Percentiles rank a stretch among this genome's conserved stretches.
phyloP scores from a whole-genome alignment of 2,888 invertebrate species.

The Catocala sponsa region DNA sequence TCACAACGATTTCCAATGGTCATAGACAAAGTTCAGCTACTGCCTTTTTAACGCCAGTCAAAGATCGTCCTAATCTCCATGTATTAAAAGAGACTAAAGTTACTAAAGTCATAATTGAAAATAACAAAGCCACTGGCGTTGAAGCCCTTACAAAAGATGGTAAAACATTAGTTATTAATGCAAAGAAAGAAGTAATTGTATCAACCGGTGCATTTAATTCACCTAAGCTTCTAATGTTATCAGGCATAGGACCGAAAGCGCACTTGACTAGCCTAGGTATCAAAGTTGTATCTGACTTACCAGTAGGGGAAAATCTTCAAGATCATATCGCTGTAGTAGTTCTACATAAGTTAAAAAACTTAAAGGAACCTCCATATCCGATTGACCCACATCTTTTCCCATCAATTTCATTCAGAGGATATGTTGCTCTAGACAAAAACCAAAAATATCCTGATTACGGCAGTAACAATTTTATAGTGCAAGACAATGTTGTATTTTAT shows the following conservation, averaged over 20 bases:
- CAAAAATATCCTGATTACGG: constrained; percentile 62
- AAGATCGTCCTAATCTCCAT: constrained; percentile 52
- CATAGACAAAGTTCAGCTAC: constrained; percentile 55
- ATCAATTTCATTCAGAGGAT: constrained; percentile 55
- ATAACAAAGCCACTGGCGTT: constrained; percentile 59
- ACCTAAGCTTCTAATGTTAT: constrained; percentile 63
- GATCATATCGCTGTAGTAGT: constrained; percentile 50
- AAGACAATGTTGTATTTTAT: not conserved
- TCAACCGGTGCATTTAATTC: constrained; percentile 62
- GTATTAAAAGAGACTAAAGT: constrained; percentile 58
- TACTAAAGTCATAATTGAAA: constrained; percentile 57
- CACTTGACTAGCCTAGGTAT: constrained; percentile 56
- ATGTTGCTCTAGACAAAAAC: constrained; percentile 59
- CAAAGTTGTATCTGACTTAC: constrained; percentile 53
- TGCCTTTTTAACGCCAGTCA: constrained; percentile 50
- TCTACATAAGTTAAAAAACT: constrained; percentile 5
- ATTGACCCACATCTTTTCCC: not conserved
- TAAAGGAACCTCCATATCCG: not conserved
- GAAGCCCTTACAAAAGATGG: constrained; percentile 36
- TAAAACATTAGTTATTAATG: constrained; percentile 43
- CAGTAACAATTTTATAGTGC: constrained; percentile 27
- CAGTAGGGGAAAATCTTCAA: constrained; percentile 62
- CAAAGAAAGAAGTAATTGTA: constrained; percentile 61
- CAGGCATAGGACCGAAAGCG: constrained; percentile 62
- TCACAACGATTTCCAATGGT: not conserved